A percentile compares a stretch with the other conserved stretches of the same genome.
Conservation (phyloP, 2,797 vertebrate genomes). For the Siniperca scherzeri region DNA sequence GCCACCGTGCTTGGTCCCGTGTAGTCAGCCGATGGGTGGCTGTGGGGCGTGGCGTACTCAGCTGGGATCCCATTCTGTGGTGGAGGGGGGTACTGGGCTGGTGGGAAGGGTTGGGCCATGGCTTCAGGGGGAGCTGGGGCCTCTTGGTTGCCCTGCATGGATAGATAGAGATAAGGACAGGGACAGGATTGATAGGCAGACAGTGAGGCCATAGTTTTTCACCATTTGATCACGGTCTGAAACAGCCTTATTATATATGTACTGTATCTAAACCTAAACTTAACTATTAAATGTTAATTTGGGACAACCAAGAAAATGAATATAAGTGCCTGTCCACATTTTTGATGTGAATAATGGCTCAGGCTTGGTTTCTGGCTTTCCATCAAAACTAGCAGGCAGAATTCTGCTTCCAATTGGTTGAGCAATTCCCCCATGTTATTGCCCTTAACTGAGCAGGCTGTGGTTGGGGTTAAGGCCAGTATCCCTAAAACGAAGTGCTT, state of each 20-base stretch:
- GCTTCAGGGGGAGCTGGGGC: constrained; percentile 92
- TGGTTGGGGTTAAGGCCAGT: not conserved
- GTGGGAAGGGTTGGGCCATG: constrained; percentile 94
- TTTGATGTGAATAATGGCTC: not conserved
- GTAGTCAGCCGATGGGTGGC: constrained; percentile 91
- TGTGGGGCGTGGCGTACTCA: constrained; percentile 88
- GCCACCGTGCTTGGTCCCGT: constrained; percentile 90
- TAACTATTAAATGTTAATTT: not conserved
- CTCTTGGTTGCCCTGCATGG: constrained; percentile 92
- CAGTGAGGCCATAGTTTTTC: not conserved
- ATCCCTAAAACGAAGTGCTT: not conserved
- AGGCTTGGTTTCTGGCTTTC: not conserved
- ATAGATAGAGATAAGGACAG: not conserved
- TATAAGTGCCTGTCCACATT: not conserved
- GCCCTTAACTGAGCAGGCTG: too few species aligned
- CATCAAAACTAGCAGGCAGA: not conserved
- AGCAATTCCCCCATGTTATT: too few species aligned
- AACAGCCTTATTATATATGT: not conserved
- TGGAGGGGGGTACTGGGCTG: constrained; percentile 90
- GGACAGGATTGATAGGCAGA: not conserved
- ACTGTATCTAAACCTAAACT: not conserved
- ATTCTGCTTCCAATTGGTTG: not conserved
- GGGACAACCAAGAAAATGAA: not conserved
- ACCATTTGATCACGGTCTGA: not conserved
- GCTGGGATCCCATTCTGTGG: constrained; percentile 92